phyloP scores from a whole-genome alignment of 2,113 vertebrate genomes.

The Panthera leo region DNA sequence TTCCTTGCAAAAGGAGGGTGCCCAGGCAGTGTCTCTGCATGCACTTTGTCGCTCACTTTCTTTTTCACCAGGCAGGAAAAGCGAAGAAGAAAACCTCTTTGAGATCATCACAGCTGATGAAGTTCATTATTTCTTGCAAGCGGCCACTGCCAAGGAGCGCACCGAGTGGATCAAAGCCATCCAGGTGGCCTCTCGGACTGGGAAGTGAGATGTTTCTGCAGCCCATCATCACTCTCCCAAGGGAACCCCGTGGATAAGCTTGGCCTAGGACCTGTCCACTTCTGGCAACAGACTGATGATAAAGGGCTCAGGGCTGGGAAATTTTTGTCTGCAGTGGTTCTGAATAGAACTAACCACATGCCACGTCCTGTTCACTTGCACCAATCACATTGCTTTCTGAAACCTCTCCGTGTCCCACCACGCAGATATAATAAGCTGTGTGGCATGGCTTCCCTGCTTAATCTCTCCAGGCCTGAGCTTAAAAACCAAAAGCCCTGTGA shows the following conservation, averaged over 20 bases:
- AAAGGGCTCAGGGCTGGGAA: neutral
- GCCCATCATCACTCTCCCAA: neutral
- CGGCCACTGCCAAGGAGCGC: constrained; percentile 91
- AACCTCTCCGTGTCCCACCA: neutral
- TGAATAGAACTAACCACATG: neutral
- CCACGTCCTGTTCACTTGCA: neutral
- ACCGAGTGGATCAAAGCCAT: constrained; percentile 97
- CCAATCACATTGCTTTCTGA: neutral
- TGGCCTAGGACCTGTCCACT: neutral
- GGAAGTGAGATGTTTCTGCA: constrained; percentile 86
- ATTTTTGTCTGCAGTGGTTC: neutral
- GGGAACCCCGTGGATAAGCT: neutral
- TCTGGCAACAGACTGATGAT: neutral
- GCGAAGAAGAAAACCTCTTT: constrained; percentile 94
- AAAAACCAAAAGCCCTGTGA: neutral
- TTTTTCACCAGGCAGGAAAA: constrained; percentile 88
- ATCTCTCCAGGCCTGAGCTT: neutral
- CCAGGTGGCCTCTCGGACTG: constrained; percentile 91
- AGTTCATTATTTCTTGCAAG: constrained; percentile 94
- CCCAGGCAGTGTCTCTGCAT: too few relatives aligned
- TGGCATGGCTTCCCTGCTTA: neutral
- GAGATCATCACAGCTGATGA: constrained; percentile 99
- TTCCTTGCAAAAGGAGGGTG: neutral
- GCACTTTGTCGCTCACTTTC: neutral
- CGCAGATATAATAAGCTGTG: neutral